Conservation (phyloP, 2,888 invertebrate species). For the Scaptomyza reducta region DNA sequence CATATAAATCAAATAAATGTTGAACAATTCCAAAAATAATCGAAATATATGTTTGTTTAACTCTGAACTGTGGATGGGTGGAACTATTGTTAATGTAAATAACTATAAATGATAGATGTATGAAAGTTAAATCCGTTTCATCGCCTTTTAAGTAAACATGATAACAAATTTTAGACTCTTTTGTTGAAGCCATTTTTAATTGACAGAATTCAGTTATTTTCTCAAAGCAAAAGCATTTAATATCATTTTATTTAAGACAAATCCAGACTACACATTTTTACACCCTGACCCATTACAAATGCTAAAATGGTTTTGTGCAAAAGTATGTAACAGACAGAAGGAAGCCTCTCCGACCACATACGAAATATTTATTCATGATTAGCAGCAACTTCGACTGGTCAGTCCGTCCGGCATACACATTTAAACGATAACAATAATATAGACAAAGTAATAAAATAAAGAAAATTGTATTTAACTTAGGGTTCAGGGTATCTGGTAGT, state of each 20-base stretch:
- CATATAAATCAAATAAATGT: constrained; percentile 64
- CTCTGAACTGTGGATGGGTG: background rate
- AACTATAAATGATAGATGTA: background rate
- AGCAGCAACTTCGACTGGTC: too few relatives aligned
- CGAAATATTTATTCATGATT: too few relatives aligned
- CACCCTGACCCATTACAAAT: too few relatives aligned
- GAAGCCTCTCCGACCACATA: too few relatives aligned
- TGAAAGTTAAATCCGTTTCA: background rate
- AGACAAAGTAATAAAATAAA: too few relatives aligned
- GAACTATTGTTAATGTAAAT: background rate
- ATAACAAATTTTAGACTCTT: background rate
- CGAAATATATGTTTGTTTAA: background rate
- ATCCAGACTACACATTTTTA: background rate
- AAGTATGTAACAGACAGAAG: too few relatives aligned
- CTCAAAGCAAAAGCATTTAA: background rate
- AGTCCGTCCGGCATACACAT: too few relatives aligned
- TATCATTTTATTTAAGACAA: background rate
- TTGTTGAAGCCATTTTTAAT: too few relatives aligned
- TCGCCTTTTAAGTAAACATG: background rate
- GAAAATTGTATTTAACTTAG: too few relatives aligned
- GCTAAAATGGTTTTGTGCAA: too few relatives aligned
- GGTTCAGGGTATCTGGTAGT: too few relatives aligned
- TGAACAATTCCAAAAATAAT: constrained; percentile 32
- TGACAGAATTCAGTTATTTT: background rate
- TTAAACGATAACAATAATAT: too few relatives aligned